These are phyloP conservation scores for Propithecus deckenii DNA, from an alignment of 2,797 vertebrate genomes.

Conservation along the genomic window DNA sequence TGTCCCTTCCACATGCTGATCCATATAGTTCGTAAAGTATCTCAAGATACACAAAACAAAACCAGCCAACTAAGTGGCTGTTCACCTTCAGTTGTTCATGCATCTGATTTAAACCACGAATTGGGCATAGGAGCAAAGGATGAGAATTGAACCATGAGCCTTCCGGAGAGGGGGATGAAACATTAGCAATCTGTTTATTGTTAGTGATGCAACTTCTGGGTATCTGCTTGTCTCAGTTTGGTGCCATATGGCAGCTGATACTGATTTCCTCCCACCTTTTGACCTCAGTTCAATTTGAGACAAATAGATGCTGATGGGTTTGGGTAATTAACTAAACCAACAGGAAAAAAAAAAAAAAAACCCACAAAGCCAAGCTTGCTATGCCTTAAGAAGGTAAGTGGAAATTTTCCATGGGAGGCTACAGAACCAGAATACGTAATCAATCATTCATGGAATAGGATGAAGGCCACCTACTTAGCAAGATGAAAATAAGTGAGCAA, in stretches of 20 bases:
- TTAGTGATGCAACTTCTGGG: background rate
- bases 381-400: background rate
- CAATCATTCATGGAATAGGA: background rate
- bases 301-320: constrained; percentile 32
- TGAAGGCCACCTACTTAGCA: constrained; percentile 60
- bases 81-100: background rate
- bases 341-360: background rate
- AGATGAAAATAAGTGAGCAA: constrained; percentile 50
- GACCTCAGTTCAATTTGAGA: constrained; percentile 45
- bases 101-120: background rate
- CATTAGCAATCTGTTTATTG: background rate
- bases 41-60: background rate
- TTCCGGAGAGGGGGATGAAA: background rate
- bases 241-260: background rate
- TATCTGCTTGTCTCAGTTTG: background rate
- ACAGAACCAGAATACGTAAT: background rate
- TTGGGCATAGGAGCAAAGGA: background rate
- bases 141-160: background rate
- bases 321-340: constrained; percentile 55
- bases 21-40: background rate
- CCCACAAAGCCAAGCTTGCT: background rate
- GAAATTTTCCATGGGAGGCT: constrained; percentile 31
- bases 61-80: background rate
- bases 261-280: constrained; percentile 51
- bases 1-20: background rate